These are phyloP conservation scores for Oscheius sp. DNA, from an alignment of 1,140 invertebrate genomes.

Conservation along the genomic window DNA sequence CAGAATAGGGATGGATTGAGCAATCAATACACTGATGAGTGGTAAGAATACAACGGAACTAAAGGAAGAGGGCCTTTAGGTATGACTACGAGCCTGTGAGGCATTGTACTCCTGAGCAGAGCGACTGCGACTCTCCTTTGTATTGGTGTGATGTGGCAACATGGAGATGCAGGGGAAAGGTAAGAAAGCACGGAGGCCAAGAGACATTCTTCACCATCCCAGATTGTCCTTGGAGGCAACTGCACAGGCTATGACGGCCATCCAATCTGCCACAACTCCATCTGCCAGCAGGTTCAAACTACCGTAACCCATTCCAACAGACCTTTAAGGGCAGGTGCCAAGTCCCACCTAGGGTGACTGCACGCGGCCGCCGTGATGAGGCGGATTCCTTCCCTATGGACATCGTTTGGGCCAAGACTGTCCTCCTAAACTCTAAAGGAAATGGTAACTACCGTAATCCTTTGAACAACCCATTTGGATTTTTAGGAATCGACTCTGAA, in stretches of 20 bases:
- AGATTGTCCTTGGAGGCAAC: slow-evolving; percentile 52
- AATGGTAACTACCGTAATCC: slow-evolving; percentile 22
- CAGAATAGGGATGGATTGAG: slow-evolving; percentile 56
- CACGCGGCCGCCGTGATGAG: neutral
- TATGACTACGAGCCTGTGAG: slow-evolving; percentile 57
- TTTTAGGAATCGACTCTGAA: slow-evolving; percentile 41
- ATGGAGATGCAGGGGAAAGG: slow-evolving; percentile 52
- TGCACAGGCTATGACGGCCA: slow-evolving; percentile 56
- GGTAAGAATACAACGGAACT: neutral
- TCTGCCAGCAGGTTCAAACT: slow-evolving; percentile 51
- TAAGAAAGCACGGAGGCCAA: slow-evolving; percentile 15
- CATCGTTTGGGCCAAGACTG: slow-evolving; percentile 58
- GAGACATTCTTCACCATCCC: neutral
- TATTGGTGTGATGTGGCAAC: slow-evolving; percentile 51
- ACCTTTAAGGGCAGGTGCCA: slow-evolving; percentile 18
- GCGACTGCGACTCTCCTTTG: slow-evolving; percentile 55
- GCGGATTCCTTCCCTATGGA: slow-evolving; percentile 1
- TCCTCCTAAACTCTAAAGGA: slow-evolving; percentile 47
- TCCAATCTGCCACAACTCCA: slow-evolving; percentile 56
- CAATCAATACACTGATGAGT: slow-evolving; percentile 59
- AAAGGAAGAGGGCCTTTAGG: slow-evolving; percentile 33
- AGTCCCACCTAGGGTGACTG: slow-evolving; percentile 15
- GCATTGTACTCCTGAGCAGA: slow-evolving; percentile 47
- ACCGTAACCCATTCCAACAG: neutral
- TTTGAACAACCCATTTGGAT: neutral